Conservation (phyloP, 2,113 vertebrate genomes). For the Microtus montanus region DNA sequence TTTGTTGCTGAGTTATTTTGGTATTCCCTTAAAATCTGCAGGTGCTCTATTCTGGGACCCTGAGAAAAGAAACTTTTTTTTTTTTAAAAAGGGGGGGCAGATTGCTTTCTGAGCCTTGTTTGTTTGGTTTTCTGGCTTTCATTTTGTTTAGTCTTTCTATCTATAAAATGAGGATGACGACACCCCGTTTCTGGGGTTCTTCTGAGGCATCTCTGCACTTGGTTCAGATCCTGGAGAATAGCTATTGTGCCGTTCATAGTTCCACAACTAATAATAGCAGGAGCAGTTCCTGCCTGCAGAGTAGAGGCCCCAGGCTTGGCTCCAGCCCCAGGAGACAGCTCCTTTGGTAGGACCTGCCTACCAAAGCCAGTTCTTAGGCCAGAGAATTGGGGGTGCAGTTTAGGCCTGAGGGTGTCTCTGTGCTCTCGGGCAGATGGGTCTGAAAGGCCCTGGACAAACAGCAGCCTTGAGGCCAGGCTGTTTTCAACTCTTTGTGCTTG, state of each 20-base stretch:
- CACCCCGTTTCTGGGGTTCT: fast-evolving
- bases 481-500: not conserved
- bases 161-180: not conserved
- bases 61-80: not conserved
- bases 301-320: not conserved
- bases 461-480: not conserved
- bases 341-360: not conserved
- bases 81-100: not conserved
- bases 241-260: fast-evolving
- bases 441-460: not conserved
- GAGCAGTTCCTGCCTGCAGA: not conserved
- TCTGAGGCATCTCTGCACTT: not conserved
- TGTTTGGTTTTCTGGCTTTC: not conserved
- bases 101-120: not conserved
- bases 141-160: not conserved
- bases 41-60: not conserved
- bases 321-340: not conserved
- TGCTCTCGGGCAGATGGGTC: slow-evolving; percentile 1
- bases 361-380: not conserved
- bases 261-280: fast-evolving
- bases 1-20: not conserved
- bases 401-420: not conserved
- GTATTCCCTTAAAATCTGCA: not conserved
- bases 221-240: not conserved
- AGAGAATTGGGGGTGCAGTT: not conserved